Base-by-base conservation (phyloP, 2,113 vertebrate species). In the Oreocharis arfaki region DNA sequence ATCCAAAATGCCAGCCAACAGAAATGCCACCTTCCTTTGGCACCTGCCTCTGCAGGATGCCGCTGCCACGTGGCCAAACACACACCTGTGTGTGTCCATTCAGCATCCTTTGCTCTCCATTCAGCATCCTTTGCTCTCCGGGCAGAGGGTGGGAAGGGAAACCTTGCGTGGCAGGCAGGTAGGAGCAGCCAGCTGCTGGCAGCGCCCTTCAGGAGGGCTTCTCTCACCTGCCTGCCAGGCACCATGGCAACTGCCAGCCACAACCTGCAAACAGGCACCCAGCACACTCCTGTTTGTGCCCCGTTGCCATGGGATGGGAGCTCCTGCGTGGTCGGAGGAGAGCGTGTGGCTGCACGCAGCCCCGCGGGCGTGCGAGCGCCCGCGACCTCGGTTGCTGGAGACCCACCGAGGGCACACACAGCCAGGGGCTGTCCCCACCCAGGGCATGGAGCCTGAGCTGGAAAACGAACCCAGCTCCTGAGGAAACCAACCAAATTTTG, bases 201-300 rank as follows among this genome's bases (percentile, higher is more conserved):
- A 92, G 88, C 76, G 80, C 92, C 96, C 97, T 96, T 97, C 49
- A 55, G 69, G 84, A 98, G 97, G 97, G 87, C 90, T 98, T 97
- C 97, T 98, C 97, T 98, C 89, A 71, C 67, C 53, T 57, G 81
- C 86, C 92, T 98, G 93, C 83, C 70, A 73, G 97, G 98, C 87
- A 90, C 97, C 97, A 75, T 49, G 90, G 96, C 88, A 97, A 98
- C 98, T 94, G 53, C 87, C 96, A 97, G 97, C 96, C 96, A 97
- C 95, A 97, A 91, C 95, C 92, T 97, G 98, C 97, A 99, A 98
- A 98, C 97, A 98, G 92, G 94, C 97, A 97, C 92, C 80, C 87
- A 33, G 71, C 94, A 89, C 13, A 28, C 84, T 98, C 95, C 92
- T 97, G 90, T 98, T 98, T 97, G 97, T 97, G 89, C 88, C 94